phyloP scores from a whole-genome alignment of 2,113 vertebrate species.

The Amazona guildingii region DNA sequence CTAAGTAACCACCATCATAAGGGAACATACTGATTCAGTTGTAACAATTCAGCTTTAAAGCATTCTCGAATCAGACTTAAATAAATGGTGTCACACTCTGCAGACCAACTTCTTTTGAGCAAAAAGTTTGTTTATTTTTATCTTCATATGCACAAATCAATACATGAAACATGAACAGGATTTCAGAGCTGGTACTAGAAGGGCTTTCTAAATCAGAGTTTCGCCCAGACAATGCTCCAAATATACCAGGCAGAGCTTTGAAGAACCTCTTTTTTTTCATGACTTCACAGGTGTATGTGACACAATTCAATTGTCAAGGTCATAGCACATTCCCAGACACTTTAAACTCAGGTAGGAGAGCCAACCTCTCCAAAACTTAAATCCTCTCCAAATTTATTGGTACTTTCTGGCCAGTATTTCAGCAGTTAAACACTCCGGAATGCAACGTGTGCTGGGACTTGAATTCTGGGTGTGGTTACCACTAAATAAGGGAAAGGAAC shows the following conservation, averaged over 20 bases:
- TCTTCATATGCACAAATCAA: neutral
- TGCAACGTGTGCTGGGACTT: neutral
- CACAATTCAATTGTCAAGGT: neutral
- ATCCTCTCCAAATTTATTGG: neutral
- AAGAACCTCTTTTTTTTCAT: neutral
- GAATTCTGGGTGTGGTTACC: slow-evolving; percentile 2
- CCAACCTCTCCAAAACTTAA: neutral
- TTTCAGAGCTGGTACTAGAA: neutral
- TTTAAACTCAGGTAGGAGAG: neutral
- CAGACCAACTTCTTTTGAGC: neutral
- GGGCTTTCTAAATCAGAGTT: neutral
- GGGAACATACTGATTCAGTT: neutral
- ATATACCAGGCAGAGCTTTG: neutral
- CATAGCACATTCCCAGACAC: neutral
- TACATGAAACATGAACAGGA: neutral
- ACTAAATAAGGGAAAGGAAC: neutral
- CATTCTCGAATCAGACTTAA: neutral
- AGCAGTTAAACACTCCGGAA: neutral
- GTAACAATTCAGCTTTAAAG: neutral
- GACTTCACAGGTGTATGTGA: neutral
- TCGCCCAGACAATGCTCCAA: neutral
- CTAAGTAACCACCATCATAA: neutral
- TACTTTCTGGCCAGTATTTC: neutral
- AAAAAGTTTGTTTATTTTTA: neutral
- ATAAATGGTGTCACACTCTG: neutral